A percentile compares a stretch with the other conserved stretches of the same genome.
phyloP scores from a whole-genome alignment of 2,113 vertebrate genomes.

The Cyprinodon tularosa region DNA sequence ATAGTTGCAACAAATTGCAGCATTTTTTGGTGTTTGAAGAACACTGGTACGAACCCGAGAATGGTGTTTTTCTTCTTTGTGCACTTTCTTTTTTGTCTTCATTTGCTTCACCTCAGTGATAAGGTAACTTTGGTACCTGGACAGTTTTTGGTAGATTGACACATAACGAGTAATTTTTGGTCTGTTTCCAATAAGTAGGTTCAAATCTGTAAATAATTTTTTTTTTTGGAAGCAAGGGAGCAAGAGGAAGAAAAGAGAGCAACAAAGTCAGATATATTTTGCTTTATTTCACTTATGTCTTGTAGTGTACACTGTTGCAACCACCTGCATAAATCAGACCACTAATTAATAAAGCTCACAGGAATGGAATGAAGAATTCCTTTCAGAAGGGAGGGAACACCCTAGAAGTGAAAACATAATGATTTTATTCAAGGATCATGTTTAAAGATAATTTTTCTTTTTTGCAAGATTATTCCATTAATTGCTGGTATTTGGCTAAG shows the following conservation, averaged over 20 bases:
- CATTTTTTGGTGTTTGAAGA: constrained; percentile 30
- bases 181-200: neutral
- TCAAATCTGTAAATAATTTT: neutral
- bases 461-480: neutral
- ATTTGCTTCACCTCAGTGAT: neutral
- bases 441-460: neutral
- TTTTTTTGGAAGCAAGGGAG: neutral
- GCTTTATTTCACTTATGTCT: neutral
- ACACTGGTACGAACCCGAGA: neutral
- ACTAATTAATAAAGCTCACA: neutral
- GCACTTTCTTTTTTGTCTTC: neutral
- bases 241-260: neutral
- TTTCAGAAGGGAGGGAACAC: neutral
- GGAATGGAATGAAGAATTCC: neutral
- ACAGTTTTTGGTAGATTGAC: neutral
- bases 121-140: neutral
- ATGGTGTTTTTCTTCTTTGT: neutral
- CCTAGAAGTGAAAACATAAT: neutral
- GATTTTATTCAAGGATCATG: neutral
- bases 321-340: neutral
- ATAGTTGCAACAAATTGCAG: constrained; percentile 42
- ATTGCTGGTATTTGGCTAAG: neutral
- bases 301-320: constrained; percentile 2
- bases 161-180: neutral
- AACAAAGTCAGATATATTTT: neutral